Conservation (phyloP, 92 coral and sea anemone genomes). For the Isaurus tuberculatus region DNA sequence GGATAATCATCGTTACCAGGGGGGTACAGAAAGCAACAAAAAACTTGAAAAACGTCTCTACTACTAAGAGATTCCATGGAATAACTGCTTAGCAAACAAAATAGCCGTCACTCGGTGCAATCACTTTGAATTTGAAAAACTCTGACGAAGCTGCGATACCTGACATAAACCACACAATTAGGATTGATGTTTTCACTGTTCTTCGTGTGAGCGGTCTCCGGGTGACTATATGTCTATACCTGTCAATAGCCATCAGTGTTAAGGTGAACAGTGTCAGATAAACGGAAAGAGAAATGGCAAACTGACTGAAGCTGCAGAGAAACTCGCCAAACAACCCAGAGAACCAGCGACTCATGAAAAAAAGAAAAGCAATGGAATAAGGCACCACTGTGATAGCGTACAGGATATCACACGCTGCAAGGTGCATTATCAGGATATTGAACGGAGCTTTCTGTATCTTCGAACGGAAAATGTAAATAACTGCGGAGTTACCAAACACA, state of each 20-base stretch:
- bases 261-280: not conserved
- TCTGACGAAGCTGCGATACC: not conserved
- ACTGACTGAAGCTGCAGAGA: conserved; percentile 11
- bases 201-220: conserved; percentile 16
- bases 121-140: conserved; percentile 5
- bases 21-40: conserved; percentile 4
- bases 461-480: conserved; percentile 12
- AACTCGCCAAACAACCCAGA: conserved; percentile 9
- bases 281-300: conserved; percentile 8
- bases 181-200: not conserved
- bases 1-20: conserved; percentile 4
- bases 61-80: not conserved
- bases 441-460: conserved; percentile 21
- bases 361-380: not conserved
- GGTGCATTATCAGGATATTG: conserved; percentile 25
- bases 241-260: conserved; percentile 26
- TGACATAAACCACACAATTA: not conserved
- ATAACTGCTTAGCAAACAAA: conserved; percentile 5
- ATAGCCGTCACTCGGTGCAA: not conserved
- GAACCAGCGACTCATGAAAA: not conserved
- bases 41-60: conserved; percentile 12
- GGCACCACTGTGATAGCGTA: conserved; percentile 23
- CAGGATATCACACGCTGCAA: conserved; percentile 20
- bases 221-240: not conserved
- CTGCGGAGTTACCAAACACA: conserved; percentile 1